phyloP scores from a whole-genome alignment of 1,140 invertebrate species.

The Phymorhynchus buccinoides region DNA sequence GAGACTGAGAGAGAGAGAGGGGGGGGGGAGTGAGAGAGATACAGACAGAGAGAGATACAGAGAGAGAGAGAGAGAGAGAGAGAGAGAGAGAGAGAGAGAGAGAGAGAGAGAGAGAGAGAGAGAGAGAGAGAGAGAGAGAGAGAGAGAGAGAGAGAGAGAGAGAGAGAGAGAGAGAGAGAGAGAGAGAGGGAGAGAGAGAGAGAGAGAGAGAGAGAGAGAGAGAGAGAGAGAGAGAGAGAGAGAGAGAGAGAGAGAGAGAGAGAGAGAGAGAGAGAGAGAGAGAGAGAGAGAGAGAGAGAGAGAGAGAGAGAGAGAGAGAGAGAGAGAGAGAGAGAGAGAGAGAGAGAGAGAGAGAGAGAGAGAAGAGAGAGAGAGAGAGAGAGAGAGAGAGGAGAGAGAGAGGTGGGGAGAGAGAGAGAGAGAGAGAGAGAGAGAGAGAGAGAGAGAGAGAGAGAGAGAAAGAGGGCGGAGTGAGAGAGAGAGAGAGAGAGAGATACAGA shows the following conservation, averaged over 20 bases:
- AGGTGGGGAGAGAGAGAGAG: not conserved
- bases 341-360: not conserved
- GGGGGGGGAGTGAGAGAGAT: not conserved
- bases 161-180: conserved; percentile 28
- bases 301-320: not conserved
- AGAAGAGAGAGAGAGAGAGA: conserved; percentile 7
- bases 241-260: not conserved
- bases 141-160: conserved; percentile 27
- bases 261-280: conserved; percentile 22
- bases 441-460: not conserved
- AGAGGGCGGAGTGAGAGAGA: not conserved
- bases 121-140: conserved; percentile 29
- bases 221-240: not conserved
- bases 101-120: conserved; percentile 4
- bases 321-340: not conserved
- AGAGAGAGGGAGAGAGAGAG: conserved; percentile 8
- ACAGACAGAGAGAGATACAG: conserved; percentile 14
- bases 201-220: not conserved
- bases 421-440: not conserved
- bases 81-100: conserved; percentile 13
- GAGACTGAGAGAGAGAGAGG: not conserved
- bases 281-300: not conserved
- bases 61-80: conserved; percentile 29
- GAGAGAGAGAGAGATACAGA: not conserved
- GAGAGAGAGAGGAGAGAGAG: not conserved